Percentiles rank a stretch among this genome's conserved stretches.
These are phyloP conservation scores for Xyrauchen texanus DNA, from an alignment of 2,113 vertebrate genomes.

Conservation along the genomic window DNA sequence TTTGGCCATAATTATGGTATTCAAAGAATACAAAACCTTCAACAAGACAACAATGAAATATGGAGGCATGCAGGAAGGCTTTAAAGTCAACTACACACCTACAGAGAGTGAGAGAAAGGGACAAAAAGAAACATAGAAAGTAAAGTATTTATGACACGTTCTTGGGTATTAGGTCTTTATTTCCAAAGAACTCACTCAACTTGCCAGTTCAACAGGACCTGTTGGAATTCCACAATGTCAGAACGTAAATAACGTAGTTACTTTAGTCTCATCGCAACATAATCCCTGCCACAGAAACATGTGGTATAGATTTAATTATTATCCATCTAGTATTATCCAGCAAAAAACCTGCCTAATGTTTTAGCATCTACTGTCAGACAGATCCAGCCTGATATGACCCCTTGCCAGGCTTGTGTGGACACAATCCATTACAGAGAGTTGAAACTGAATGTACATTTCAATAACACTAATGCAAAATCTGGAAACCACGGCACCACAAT, in stretches of 20 bases:
- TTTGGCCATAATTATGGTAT: conserved; percentile 19
- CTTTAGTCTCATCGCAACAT: not conserved
- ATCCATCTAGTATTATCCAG: conserved; percentile 34
- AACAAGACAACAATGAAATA: not conserved
- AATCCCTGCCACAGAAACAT: conserved; percentile 24
- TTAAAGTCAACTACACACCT: not conserved
- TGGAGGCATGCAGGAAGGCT: not conserved
- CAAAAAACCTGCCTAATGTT: conserved; percentile 12
- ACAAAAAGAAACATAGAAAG: not conserved
- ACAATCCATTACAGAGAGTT: not conserved
- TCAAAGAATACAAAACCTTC: conserved; percentile 7
- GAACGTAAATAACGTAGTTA: not conserved
- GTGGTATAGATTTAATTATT: conserved; percentile 39
- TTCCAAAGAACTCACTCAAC: conserved; percentile 15
- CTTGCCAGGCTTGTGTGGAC: not conserved
- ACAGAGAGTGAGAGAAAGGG: not conserved
- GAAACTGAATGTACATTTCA: not conserved
- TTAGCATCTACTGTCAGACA: conserved; percentile 8
- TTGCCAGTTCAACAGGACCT: conserved; percentile 29
- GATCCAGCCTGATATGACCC: conserved; percentile 13
- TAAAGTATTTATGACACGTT: not conserved
- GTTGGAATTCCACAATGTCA: conserved; percentile 20
- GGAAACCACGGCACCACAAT: too few species aligned
- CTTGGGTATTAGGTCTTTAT: not conserved
- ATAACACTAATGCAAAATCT: too few species aligned